Evolutionary conservation across 1,140 invertebrate genomes (phyloP).

Genomic region (Cepaea nemoralis): DNA sequence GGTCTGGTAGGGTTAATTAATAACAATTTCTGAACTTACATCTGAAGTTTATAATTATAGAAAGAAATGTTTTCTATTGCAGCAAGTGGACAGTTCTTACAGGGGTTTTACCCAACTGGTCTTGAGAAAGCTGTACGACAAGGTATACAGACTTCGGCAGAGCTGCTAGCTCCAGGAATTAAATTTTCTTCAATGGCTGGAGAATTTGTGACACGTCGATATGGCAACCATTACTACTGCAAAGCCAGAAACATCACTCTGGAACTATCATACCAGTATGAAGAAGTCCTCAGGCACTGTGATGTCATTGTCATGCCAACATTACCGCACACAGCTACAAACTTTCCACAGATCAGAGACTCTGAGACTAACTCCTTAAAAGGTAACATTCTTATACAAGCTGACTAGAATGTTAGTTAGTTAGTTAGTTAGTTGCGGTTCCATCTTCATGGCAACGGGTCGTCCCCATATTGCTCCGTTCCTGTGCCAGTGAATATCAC

Average conservation of each 20-base stretch:
- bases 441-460: no score
- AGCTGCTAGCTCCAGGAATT: slow-evolving; percentile 37
- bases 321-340: slow-evolving; percentile 45
- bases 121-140: slow-evolving; percentile 41
- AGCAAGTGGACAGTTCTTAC: slow-evolving; percentile 17
- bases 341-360: slow-evolving; percentile 40
- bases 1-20: no score
- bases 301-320: slow-evolving; percentile 64
- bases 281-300: slow-evolving; percentile 50
- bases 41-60: not conserved
- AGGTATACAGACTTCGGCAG: slow-evolving; percentile 22
- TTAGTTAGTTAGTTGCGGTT: no score
- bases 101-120: slow-evolving; percentile 40
- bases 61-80: not conserved
- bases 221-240: slow-evolving; percentile 51
- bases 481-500: no score
- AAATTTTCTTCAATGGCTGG: slow-evolving; percentile 38
- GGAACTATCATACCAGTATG: slow-evolving; percentile 49
- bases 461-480: no score
- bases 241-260: slow-evolving; percentile 51
- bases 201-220: slow-evolving; percentile 48
- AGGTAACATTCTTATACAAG: no score
- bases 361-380: not conserved
- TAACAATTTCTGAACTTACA: no score
- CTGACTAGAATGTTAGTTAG: no score